Evolutionary conservation across 2,113 vertebrate genomes (phyloP), one percentile per base, ranked within the genome.

Genomic region (Tetrax tetrax): DNA sequence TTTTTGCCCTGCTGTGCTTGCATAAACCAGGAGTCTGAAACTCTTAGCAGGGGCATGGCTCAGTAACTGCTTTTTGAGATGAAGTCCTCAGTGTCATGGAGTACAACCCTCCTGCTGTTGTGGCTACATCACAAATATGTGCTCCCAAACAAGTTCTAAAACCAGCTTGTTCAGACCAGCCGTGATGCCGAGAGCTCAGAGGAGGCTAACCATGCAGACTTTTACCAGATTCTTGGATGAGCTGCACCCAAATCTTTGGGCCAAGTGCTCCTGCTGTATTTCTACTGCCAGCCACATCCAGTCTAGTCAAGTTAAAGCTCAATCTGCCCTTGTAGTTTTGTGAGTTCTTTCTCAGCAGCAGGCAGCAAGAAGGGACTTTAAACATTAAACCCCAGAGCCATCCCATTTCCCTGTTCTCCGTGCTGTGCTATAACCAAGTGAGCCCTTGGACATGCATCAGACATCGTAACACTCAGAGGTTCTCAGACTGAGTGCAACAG

Each of bases 161-260:
- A 10, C 17, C 18, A 75, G 31, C 38, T 28, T 76, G n/a, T 23
- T 33, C 68, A 51, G 71, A n/a, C 17, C 45, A 60, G 63, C 43
- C 0, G 0, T 68, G 81, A 16, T 50, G 53, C 66, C 2, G 6
- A 1, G 6, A 68, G 27, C 53, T 60, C 37, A 14, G 43, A 27
- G 50, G n/a, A 65, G 43, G 43, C 29, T 68, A 41, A 15, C 23
- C 13, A 2, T 8, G 29, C 48, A 64, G 57, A 9, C 19, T 81
- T n/a, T 45, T 54, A 14, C 23, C 63, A 43, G 31, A 14, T 8
- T 31, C 68, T 51, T 68, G 43, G 25, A 43, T 48, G 29, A 53
- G 16, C 65, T 79, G 56, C 31, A 11, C 65, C 11, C 17, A 27
- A n/a, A 8, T 4, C 12, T 20, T 38, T 63, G 65, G 60, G 41